Evolutionary conservation across 2,113 vertebrate genomes (phyloP), one percentile per base, ranked within the genome.

Genomic region (Mastomys natalensis): DNA sequence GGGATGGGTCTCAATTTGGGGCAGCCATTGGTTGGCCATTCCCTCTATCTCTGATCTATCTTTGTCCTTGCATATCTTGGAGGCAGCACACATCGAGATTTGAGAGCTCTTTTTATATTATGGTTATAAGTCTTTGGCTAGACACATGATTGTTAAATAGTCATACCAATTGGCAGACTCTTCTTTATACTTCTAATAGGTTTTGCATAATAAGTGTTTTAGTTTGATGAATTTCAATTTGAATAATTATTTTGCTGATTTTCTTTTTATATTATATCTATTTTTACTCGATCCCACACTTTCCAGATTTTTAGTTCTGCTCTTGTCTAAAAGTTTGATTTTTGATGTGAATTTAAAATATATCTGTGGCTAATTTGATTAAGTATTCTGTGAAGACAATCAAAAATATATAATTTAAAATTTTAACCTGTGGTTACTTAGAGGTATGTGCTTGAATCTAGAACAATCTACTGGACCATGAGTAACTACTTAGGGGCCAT

Each of bases 211-310:
- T 1, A 96, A 84, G 73, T 89, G 4, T 76, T 93, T 84, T 55
- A 40, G 74, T 45, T 78, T 66, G 77, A 91, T 62, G 1, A 95
- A 73, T 11, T 58, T 4, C 78, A 76, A 13, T 53, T 81, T 89
- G 55, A 74, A 16, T 51, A 31, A 58, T 77, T 51, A 48, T 93
- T 95, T 93, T 68, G 51, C 76, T 82, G n/a, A 88, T 74, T 43
- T 58, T 21, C 13, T 43, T 43, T 87, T 86, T 62, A 53, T 94
- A 16, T 29, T 85, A 48, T 64, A 19, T 21, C 43, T 66, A 26
- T 51, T 45, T 86, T 89, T 13, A 82, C 7, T 22, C 17, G 22
- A 88, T 12, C 1, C 24, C 29, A 85, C 0, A 34, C 43, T 51
- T 60, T 53, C 72, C 85, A 72, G 45, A 84, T 10, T 87, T 88